Evolutionary conservation across 2,797 vertebrate species (phyloP), one percentile per base, ranked within the genome.

Genomic region (Acanthornis magna): DNA sequence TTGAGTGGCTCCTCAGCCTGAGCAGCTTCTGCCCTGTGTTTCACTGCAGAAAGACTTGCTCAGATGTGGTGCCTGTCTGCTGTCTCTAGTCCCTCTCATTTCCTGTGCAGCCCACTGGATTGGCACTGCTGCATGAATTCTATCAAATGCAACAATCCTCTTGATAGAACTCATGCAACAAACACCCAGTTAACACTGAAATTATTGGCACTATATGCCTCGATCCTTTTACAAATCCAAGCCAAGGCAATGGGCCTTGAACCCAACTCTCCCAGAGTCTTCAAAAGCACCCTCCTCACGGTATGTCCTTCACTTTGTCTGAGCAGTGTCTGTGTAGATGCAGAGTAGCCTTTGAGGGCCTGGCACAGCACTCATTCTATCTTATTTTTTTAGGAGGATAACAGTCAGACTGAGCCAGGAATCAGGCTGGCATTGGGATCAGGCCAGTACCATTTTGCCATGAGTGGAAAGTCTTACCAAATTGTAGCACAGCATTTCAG

Each of bases 391-490:
- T 47, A 98, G 98, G 97, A 97, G 57, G 93, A 57, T 84, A 88
- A 51, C 34, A 70, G 57, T 85, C 85, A 88, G 27, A 91, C 93
- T 17, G 89, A 93, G 68, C 85, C 80, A 92, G 94, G 92, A 78
- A 34, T 36, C 29, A 67, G n/a, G 27, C 30, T 85, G 60, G 75
- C 91, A 23, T 18, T 72, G 55, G 89, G 57, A 88, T 88, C 93
- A 32, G 74, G 53, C 57, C 93, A 66, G 66, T 98, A 97, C 74
- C 97, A 98, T 94, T 98, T 98, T 97, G 98, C 97, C 45, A 95
- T 98, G 94, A 98, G 51, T 77, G 98, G 98, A 88, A 97, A 96
- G 74, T 97, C 98, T 16, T 98, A 98, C 40, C 96, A 98, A 74
- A 93, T 95, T 61, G 48, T 98, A 92, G 60, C 70, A n/a, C 96